A percentile compares a stretch with the other conserved stretches of the same genome.
Conservation (phyloP, 2,113 vertebrate genomes). For the Vulpes lagopus region DNA sequence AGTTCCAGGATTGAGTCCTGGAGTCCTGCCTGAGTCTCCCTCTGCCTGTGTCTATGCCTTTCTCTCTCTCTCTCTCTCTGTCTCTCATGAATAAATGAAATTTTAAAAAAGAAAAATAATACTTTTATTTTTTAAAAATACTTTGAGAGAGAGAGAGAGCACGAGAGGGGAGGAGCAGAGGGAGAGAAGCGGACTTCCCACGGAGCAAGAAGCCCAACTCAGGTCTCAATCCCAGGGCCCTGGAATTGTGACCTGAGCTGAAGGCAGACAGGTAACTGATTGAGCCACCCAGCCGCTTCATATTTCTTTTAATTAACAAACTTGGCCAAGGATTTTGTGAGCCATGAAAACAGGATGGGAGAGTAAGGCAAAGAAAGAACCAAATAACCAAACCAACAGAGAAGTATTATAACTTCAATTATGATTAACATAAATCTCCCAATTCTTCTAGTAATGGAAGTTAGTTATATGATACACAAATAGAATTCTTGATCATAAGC, state of each 20-base stretch:
- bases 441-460: conserved; percentile 46
- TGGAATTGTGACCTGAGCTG: neutral
- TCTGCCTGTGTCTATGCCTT: no score
- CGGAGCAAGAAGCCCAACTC: neutral
- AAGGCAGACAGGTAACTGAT: neutral
- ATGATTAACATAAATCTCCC: conserved; percentile 33
- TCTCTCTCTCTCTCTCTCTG: no score
- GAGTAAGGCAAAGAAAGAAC: neutral
- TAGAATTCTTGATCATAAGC: conserved; percentile 29
- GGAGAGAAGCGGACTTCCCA: neutral
- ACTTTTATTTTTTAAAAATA: no score
- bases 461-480: conserved; percentile 13
- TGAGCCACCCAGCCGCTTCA: neutral
- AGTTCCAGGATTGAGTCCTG: no score
- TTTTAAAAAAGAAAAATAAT: no score
- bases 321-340: conserved; percentile 11
- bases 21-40: no score
- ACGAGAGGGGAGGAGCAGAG: neutral
- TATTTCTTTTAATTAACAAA: conserved; percentile 40
- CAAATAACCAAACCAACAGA: conserved; percentile 55
- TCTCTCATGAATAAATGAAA: no score
- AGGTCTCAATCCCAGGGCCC: neutral
- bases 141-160: no score
- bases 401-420: conserved; percentile 15
- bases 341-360: neutral